Base-by-base conservation (phyloP, 2,797 vertebrate genomes). In the Urocyon cinereoargenteus region DNA sequence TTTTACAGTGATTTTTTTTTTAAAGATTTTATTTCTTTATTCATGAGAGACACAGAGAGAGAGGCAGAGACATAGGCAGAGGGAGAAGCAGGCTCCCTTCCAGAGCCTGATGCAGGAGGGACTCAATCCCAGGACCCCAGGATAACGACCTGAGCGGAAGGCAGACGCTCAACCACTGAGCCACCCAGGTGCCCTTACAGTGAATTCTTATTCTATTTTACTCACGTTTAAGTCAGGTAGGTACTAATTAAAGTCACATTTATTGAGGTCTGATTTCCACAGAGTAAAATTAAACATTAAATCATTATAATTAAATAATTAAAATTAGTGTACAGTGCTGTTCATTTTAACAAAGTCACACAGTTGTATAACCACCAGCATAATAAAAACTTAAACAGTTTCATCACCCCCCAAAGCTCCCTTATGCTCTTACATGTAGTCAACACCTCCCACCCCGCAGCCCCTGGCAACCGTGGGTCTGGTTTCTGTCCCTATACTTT, bases 291-390 rank as follows among this genome's bases (percentile, higher is more conserved):
- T 15, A 78, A 82, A 22, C 12, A 13, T 49, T 6, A 45, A 45
- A 45, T 40, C 5, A 40, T 40, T 40, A 40, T 40, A 40, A 40
- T 40, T 40, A 40, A 40, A 40, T 45, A 45, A 45, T 45, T 45
- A 45, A 45, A 45, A 45, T 45, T 64, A 45, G 34, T 64, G 6
- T 45, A 68, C 8, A 85, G 36, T 68, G 36, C n/a, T 36, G 34
- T 79, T 26, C 36, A 21, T 93, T 97, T 78, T 92, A 85, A 86
- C 64, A n/a, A 79, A 53, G 15, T 36, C 84, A 51, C 84, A 51
- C 31, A 55, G 4, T 62, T 77, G 79, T 86, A 15, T 62, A 62
- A 24, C 24, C 6, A 21, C 16, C 16, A 19, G 57, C 7, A 16
- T 21, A 55, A 83, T 55, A n/a, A 83, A 78, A 88, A 36, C n/a